Percentiles rank a stretch among this genome's conserved stretches.
These are phyloP conservation scores for Scomber scombrus DNA, from an alignment of 2,113 vertebrate species.

Conservation along the genomic window DNA sequence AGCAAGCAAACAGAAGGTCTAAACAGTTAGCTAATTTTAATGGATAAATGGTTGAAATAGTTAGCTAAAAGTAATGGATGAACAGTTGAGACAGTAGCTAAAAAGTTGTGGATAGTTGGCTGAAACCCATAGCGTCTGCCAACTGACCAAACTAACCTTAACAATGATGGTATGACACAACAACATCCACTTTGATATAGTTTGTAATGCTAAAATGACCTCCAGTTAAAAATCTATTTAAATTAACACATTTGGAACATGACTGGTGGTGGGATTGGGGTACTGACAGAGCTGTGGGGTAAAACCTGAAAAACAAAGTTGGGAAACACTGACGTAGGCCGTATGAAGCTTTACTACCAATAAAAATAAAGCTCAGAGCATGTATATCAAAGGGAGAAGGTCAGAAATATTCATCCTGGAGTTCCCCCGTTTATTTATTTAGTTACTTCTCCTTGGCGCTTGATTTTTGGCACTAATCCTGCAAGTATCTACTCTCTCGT, in stretches of 20 bases:
- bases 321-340: not conserved
- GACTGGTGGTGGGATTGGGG: not conserved
- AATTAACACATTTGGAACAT: not conserved
- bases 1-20: no score
- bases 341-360: not conserved
- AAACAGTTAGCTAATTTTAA: no score
- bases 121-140: not conserved
- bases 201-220: not conserved
- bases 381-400: conserved; percentile 33
- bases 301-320: not conserved
- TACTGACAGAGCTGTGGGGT: not conserved
- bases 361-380: conserved; percentile 15
- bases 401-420: conserved; percentile 55
- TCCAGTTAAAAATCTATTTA: not conserved
- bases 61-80: not conserved
- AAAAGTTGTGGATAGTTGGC: not conserved
- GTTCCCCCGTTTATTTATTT: conserved; percentile 66
- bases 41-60: not conserved
- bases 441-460: conserved; percentile 54
- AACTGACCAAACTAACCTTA: not conserved
- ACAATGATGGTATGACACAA: not conserved
- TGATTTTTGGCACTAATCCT: conserved; percentile 49
- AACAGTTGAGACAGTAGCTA: no score
- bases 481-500: conserved; percentile 19
- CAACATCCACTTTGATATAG: not conserved